Percentiles rank a stretch among this genome's conserved stretches.
phyloP scores from a whole-genome alignment of 2,113 vertebrate species.

The Calyptomena viridis region DNA sequence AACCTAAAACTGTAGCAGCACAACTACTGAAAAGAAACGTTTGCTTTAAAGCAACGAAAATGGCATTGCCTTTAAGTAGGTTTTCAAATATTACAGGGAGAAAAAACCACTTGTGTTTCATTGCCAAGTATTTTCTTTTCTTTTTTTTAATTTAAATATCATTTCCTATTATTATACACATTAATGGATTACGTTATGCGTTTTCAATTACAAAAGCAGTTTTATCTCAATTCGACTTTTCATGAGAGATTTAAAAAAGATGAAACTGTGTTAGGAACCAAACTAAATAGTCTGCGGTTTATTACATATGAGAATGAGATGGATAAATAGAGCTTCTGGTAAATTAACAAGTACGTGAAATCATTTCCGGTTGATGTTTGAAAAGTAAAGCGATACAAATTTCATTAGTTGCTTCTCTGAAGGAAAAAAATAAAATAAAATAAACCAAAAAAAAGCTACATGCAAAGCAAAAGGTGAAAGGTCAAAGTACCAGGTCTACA shows the following conservation, averaged over 20 bases:
- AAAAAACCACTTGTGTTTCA: constrained; percentile 75
- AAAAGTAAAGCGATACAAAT: constrained; percentile 82
- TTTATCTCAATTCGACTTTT: constrained; percentile 73
- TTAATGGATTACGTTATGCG: constrained; percentile 63
- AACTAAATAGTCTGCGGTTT: constrained; percentile 65
- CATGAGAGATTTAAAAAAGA: constrained; percentile 81
- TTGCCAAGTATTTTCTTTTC: constrained; percentile 64
- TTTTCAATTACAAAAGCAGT: constrained; percentile 70
- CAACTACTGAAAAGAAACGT: constrained; percentile 78
- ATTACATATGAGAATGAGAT: constrained; percentile 80
- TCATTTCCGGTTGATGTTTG: constrained; percentile 74
- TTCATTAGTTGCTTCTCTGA: constrained; percentile 96
- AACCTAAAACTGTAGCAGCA: constrained; percentile 79
- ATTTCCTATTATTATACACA: constrained; percentile 64
- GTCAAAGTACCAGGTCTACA: constrained; percentile 99
- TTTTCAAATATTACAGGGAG: constrained; percentile 63
- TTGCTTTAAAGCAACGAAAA: constrained; percentile 74
- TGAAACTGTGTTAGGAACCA: constrained; percentile 86
- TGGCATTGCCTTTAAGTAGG: constrained; percentile 69
- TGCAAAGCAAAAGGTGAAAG: constrained; percentile 99
- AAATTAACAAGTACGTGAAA: constrained; percentile 76
- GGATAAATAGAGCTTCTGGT: constrained; percentile 74
- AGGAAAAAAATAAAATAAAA: not conserved
- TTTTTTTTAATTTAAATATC: constrained; percentile 33
- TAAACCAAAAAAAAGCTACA: constrained; percentile 83